Conservation (phyloP, 2,113 vertebrate species). For the Tretioscincus oriximinensis region DNA sequence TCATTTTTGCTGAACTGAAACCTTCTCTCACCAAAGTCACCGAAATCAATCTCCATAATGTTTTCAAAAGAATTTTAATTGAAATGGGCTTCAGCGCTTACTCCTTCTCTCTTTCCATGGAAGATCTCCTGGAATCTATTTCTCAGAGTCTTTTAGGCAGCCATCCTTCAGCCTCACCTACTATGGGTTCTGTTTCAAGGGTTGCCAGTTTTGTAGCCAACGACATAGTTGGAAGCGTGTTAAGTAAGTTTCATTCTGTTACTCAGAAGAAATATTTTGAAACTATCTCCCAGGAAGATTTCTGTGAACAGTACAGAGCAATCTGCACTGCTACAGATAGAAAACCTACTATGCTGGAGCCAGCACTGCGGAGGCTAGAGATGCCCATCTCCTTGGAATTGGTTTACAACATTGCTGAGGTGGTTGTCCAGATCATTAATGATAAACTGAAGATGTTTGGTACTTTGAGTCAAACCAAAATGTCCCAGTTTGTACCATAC, state of each 20-base stretch:
- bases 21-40: neutral
- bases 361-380: neutral
- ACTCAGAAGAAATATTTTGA: slow-evolving; percentile 8
- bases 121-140: slow-evolving; percentile 16
- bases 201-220: slow-evolving; percentile 19
- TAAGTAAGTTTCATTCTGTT: neutral
- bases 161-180: neutral
- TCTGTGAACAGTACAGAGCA: neutral
- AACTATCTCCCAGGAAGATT: neutral
- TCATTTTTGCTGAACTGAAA: slow-evolving; percentile 11
- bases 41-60: neutral
- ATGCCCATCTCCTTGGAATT: slow-evolving; percentile 1
- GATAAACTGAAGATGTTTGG: slow-evolving; percentile 21
- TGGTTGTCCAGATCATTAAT: slow-evolving; percentile 1
- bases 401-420: neutral
- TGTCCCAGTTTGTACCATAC: slow-evolving; percentile 21
- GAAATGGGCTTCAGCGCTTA: neutral
- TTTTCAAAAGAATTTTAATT: slow-evolving; percentile 7
- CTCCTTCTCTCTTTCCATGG: neutral
- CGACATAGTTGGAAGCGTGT: slow-evolving; percentile 8
- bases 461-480: slow-evolving; percentile 9
- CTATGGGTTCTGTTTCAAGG: neutral
- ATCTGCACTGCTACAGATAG: neutral
- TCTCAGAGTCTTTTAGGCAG: slow-evolving; percentile 17
- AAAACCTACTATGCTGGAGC: neutral